Conservation (phyloP, 1,140 invertebrate genomes). For the Microplitis mediator region DNA sequence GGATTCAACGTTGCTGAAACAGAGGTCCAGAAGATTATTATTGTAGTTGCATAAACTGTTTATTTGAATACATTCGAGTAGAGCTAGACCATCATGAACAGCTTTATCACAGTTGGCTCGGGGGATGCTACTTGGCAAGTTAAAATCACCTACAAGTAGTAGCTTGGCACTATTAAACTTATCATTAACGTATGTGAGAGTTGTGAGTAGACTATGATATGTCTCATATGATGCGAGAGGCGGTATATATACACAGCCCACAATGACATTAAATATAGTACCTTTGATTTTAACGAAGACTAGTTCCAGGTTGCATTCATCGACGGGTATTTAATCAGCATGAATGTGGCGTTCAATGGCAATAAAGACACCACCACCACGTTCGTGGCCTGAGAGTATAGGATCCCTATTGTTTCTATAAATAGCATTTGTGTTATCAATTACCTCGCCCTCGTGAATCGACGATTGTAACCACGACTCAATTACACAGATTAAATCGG, state of each 20-base stretch:
- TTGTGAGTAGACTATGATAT: too few relatives aligned
- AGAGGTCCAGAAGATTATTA: too few relatives aligned
- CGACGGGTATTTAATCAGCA: not conserved
- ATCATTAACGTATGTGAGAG: too few relatives aligned
- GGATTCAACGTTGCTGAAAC: too few relatives aligned
- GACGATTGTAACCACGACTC: not conserved
- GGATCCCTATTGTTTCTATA: not conserved
- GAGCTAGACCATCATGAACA: too few relatives aligned
- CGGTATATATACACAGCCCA: not conserved
- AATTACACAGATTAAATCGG: not conserved
- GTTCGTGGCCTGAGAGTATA: not conserved
- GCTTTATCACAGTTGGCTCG: too few relatives aligned
- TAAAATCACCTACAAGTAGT: too few relatives aligned
- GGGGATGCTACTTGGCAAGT: too few relatives aligned
- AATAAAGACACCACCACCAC: not conserved
- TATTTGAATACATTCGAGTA: too few relatives aligned
- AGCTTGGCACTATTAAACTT: too few relatives aligned
- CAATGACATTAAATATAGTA: not conserved
- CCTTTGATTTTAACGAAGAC: not conserved
- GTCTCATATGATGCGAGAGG: not conserved
- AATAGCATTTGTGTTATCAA: not conserved
- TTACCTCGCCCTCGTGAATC: not conserved
- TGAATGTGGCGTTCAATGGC: not conserved
- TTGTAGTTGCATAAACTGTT: too few relatives aligned
- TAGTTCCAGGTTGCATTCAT: not conserved